A percentile compares a stretch with the other conserved stretches of the same genome.
Evolutionary conservation across 1,140 invertebrate genomes (phyloP).

Genomic region (Drosophila repleta): DNA sequence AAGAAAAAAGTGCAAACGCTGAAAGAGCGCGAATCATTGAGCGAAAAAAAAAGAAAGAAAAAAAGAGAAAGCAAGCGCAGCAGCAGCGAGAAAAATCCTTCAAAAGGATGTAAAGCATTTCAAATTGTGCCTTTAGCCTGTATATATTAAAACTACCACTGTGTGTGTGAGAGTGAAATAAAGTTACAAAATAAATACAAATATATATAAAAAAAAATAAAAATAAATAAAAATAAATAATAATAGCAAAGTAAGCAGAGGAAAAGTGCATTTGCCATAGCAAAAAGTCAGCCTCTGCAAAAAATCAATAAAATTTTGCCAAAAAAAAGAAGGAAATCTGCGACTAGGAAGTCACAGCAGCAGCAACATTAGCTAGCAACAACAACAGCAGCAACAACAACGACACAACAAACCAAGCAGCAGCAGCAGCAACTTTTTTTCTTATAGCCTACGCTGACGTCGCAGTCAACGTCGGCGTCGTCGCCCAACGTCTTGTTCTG

Average conservation of each 20-base stretch:
- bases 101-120: slow-evolving; percentile 78
- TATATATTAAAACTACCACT: slow-evolving; percentile 14
- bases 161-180: slow-evolving; percentile 16
- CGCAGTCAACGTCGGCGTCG: slow-evolving; percentile 1
- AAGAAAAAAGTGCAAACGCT: slow-evolving; percentile 18
- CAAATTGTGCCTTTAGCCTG: slow-evolving; percentile 71
- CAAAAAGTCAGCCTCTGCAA: slow-evolving; percentile 41
- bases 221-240: slow-evolving; percentile 16
- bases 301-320: slow-evolving; percentile 78
- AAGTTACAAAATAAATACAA: slow-evolving; percentile 7
- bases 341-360: slow-evolving; percentile 42
- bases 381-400: slow-evolving; percentile 52
- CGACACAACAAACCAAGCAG: slow-evolving; percentile 24
- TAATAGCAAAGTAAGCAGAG: no score
- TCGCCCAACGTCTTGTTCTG: slow-evolving; percentile 30
- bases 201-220: neutral
- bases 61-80: slow-evolving; percentile 8
- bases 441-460: slow-evolving; percentile 5
- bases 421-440: slow-evolving; percentile 18
- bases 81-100: slow-evolving; percentile 45
- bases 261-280: slow-evolving; percentile 56
- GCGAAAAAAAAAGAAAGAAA: slow-evolving; percentile 33
- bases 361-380: slow-evolving; percentile 60
- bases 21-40: slow-evolving; percentile 35
- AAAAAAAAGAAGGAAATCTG: slow-evolving; percentile 65